Evolutionary conservation across 2,888 invertebrate genomes (phyloP), one percentile per base, ranked within the genome.

Genomic region (Scaptomyza polygonia): DNA sequence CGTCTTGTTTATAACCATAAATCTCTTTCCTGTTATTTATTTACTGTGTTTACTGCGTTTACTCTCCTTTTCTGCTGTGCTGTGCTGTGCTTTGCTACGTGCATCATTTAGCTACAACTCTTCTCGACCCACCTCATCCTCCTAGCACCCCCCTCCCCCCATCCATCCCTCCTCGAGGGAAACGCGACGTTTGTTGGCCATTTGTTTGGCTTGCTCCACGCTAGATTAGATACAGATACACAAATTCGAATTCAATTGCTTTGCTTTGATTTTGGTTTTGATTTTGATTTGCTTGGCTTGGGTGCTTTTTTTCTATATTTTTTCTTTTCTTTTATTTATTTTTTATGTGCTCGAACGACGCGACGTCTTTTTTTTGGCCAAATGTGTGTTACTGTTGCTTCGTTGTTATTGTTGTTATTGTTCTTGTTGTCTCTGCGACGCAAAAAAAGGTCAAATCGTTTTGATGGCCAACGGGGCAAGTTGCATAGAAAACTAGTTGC

Each of bases 201-300:
- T 58, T 76, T 72, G 75, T 67, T 67, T 67, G 67, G 62, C 52
- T 75, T 77, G 74, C 70, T 77, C 68, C 80, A 83, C 69, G 86
- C 80, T 83, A 80, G 86, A 82, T 82, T 82, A 82, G 82, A 83
- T 82, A 82, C 81, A 85, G 82, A 81, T 80, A 79, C 80, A 81
- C 65, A 80, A 73, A 73, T 78, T 83, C 61, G 67, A 67, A 76
- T 80, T 80, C 75, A 79, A 81, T 79, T 78, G 78, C 79, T 72
- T 55, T 72, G 56, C 67, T 58, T 65, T 67, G 54, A 51, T 72
- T 47, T 47, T 51, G 56, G 48, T 69, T 14, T 49, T 49, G 34
- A 34, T 36, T 49, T 34, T 14, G 18, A n/a, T 48, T 66, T 36
- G 55, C 30, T 55, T 51, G 45, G 43, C 16, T 57, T 43, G 51